Percentiles rank a stretch among this genome's conserved stretches.
Evolutionary conservation across 2,888 invertebrate genomes (phyloP).

Genomic region (Drosophila affinis): DNA sequence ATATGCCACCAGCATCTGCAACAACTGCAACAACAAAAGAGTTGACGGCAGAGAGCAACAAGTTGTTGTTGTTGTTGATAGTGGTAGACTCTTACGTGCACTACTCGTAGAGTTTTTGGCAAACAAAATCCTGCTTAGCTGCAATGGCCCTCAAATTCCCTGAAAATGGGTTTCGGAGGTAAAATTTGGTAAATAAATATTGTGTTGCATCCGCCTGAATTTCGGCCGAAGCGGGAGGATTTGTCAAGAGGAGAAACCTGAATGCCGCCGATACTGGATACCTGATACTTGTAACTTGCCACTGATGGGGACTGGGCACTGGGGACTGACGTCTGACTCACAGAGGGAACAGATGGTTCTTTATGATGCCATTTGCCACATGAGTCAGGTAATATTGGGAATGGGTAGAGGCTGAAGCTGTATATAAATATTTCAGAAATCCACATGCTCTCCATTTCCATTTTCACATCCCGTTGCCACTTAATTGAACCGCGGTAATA

Average conservation of each 20-base stretch:
- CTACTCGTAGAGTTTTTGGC: conserved; percentile 18
- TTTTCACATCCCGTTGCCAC: no score
- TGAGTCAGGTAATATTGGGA: conserved; percentile 25
- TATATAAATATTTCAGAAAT: not conserved
- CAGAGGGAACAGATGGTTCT: conserved; percentile 5
- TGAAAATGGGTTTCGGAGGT: conserved; percentile 28
- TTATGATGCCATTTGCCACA: conserved; percentile 14
- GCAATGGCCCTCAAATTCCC: conserved; percentile 39
- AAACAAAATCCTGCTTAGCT: conserved; percentile 43
- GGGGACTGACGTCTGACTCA: not conserved
- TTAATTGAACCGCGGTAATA: not conserved
- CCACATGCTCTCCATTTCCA: no score
- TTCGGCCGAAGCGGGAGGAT: conserved; percentile 8
- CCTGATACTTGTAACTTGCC: not conserved
- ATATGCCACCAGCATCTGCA: conserved; percentile 25
- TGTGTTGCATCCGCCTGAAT: conserved; percentile 47
- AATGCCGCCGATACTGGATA: conserved; percentile 1
- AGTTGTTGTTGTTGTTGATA: conserved; percentile 26
- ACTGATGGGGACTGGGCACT: not conserved
- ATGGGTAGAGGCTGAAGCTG: conserved; percentile 1
- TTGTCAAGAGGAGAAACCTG: conserved; percentile 37
- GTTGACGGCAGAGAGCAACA: conserved; percentile 18
- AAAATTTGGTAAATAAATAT: conserved; percentile 65
- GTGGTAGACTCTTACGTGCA: not conserved
- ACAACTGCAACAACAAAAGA: conserved; percentile 14